Evolutionary conservation across 2,797 vertebrate species (phyloP), one percentile per base, ranked within the genome.

Genomic region (Oreonectes daqikongensis): DNA sequence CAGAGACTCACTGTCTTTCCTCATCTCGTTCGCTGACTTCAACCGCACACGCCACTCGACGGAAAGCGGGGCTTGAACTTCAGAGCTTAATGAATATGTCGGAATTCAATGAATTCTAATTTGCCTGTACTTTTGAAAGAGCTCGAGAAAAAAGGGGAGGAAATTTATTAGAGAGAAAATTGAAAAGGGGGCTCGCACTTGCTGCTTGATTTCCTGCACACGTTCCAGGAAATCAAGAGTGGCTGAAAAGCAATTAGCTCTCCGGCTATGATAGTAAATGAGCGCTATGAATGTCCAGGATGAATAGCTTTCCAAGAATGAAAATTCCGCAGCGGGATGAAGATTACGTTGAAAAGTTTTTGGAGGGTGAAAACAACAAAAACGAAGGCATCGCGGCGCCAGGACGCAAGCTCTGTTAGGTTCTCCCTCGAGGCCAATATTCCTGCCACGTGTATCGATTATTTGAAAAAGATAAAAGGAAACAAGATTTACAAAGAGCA

Each of bases 71-170:
- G 32, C 22, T 59, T 89, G 87, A 89, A 89, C 88, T 91, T 87
- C 86, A 88, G 84, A 88, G 84, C 76, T 85, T 91, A 90, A 91
- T 90, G 89, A 90, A 90, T 89, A 87, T 64, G 83, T 87, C 83
- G 87, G 85, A 88, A 91, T 90, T 87, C 89, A 92, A 91, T 90
- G 86, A 89, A 90, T 92, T 91, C 88, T 91, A 91, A 92, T 91
- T 91, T 92, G 86, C 86, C 70, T 78, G 89, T 86, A 87, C 89
- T 91, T 88, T 89, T 86, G 84, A 84, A 87, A 73, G 74, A 77
- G 66, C 82, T 81, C 72, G 63, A 82, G 79, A 86, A 85, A 81
- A 86, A 87, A 55, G 30, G 44, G 42, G 15, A 71, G 66, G 32
- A 79, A 77, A 89, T 90, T 89, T 90, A 90, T 89, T 90, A 89